Evolutionary conservation across 2,113 vertebrate genomes (phyloP), one percentile per base, ranked within the genome.

Genomic region (Cyanistes caeruleus): DNA sequence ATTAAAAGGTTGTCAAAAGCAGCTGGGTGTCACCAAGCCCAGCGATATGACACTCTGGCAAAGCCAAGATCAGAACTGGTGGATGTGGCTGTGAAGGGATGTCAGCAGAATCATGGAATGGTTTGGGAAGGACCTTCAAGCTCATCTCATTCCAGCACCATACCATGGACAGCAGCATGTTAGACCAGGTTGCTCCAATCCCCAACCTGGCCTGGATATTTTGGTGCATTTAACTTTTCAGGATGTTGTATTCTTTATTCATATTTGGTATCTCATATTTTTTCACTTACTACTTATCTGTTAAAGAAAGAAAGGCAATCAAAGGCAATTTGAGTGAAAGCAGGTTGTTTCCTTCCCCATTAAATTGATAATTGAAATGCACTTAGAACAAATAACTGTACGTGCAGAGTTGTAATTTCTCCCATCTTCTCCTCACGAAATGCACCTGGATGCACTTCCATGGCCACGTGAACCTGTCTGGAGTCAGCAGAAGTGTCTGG

Each of bases 71-170:
- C 49, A 53, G 41, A 31, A 21, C 41, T 37, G 25, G 25, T 46
- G 77, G 39, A n/a, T 65, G 39, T 37, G 62, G 62, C 25, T 46
- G 33, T 23, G 15, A 21, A 19, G 30, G 20, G 52, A 6, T 41
- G 20, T 20, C 30, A 56, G 44, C 13, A 25, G 67, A 20, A 16
- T 21, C 48, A 13, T 3, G 5, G 49, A 53, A 39, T 33, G 39
- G 9, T 64, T 74, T 56, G 70, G n/a, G n/a, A 49, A 56, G 28
- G 43, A 37, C 22, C 9, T 62, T 49, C 15, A n/a, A 24, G 24
- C 56, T 24, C 51, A 7, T 24, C 30, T 39, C 11, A 2, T 65
- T 65, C 59, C 41, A 48, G 10, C 0, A 1, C 12, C 1, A 2
- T 53, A 7, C 39, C 27, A 21, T 13, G 31, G 48, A 16, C 43